Conservation (phyloP, 2,797 vertebrate genomes). For the Cetoscarus ocellatus region DNA sequence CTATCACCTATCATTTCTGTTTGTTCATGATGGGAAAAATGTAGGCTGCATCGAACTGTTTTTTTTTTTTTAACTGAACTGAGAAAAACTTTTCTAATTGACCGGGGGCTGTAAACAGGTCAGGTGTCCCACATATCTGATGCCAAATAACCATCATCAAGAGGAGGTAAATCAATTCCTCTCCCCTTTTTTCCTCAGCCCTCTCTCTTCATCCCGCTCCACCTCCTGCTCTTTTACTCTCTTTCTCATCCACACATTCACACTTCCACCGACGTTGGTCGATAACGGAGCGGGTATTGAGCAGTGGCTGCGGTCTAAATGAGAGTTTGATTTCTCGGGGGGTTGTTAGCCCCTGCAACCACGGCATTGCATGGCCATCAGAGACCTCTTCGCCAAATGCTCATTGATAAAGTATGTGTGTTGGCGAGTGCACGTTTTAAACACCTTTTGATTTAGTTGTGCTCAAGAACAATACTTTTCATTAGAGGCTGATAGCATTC, state of each 20-base stretch:
- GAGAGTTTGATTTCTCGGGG: conserved; percentile 78
- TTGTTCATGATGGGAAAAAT: not conserved
- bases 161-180: conserved; percentile 57
- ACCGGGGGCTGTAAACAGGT: conserved; percentile 47
- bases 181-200: conserved; percentile 25
- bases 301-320: conserved; percentile 72
- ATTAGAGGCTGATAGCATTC: conserved; percentile 71
- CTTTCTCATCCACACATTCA: conserved; percentile 15
- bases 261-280: conserved; percentile 41
- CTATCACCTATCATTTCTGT: not conserved
- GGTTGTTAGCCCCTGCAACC: conserved; percentile 59
- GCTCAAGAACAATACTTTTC: conserved; percentile 74
- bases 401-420: conserved; percentile 51
- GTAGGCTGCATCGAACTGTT: conserved; percentile 22
- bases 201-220: conserved; percentile 32
- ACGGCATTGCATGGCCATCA: conserved; percentile 53
- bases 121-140: conserved; percentile 47
- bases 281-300: conserved; percentile 67
- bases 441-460: conserved; percentile 70
- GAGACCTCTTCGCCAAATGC: conserved; percentile 57
- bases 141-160: conserved; percentile 56
- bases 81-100: conserved; percentile 59
- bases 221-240: conserved; percentile 40
- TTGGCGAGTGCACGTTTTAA: conserved; percentile 38
- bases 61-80: conserved; percentile 24